phyloP scores from a whole-genome alignment of 2,113 vertebrate species.

The Aegotheles bennettii region DNA sequence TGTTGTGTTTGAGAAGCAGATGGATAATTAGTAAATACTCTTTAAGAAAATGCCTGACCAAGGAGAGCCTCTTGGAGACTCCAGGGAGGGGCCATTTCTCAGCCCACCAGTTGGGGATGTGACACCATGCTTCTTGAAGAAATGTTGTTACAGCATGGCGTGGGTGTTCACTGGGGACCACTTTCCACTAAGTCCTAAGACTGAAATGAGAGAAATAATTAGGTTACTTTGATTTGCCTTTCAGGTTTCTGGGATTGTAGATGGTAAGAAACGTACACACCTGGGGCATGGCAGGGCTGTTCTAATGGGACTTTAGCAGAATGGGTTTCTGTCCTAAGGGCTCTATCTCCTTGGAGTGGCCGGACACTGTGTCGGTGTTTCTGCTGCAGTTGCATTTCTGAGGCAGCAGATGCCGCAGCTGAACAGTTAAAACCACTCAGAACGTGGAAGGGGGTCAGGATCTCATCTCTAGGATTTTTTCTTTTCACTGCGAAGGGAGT shows the following conservation, averaged over 20 bases:
- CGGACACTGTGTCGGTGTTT: rapidly evolving
- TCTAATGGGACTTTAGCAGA: neutral
- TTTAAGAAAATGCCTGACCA: neutral
- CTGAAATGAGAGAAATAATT: neutral
- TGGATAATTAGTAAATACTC: neutral
- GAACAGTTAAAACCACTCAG: neutral
- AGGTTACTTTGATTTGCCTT: neutral
- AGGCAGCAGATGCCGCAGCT: slow-evolving; percentile 54
- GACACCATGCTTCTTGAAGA: neutral
- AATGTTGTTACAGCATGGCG: neutral
- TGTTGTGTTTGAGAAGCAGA: neutral
- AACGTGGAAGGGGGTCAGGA: neutral
- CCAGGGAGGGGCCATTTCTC: neutral
- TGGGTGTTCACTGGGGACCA: neutral
- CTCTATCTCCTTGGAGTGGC: neutral
- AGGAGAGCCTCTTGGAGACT: neutral
- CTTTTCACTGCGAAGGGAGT: neutral
- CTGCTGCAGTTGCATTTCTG: slow-evolving; percentile 6
- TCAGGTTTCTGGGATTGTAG: neutral
- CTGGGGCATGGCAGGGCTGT: neutral
- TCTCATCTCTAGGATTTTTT: neutral
- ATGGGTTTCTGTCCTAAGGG: neutral
- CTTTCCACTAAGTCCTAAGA: neutral
- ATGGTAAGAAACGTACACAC: neutral
- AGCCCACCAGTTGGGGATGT: neutral